Conservation (phyloP, 1,140 invertebrate species). For the Scylla paramamosain region DNA sequence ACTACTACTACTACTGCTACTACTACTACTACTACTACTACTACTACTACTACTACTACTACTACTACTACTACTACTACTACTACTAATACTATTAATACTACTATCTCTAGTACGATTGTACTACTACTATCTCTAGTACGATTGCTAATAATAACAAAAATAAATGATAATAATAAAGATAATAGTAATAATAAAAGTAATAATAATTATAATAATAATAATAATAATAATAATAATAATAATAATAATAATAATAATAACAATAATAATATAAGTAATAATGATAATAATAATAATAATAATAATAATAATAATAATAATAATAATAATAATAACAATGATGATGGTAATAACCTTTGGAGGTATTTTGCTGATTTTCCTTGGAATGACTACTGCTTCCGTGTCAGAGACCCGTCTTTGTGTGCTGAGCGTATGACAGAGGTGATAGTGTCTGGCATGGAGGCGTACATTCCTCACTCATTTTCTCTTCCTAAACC, state of each 20-base stretch:
- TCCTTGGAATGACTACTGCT: too few relatives aligned
- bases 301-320: slow-evolving; percentile 44
- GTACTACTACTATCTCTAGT: slow-evolving; percentile 19
- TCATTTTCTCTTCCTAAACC: too few relatives aligned
- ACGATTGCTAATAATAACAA: neutral
- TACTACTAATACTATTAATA: slow-evolving; percentile 34
- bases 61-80: neutral
- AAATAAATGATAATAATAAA: too few relatives aligned
- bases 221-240: slow-evolving; percentile 32
- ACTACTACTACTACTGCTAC: neutral
- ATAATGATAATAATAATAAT: slow-evolving; percentile 32
- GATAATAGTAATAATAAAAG: too few relatives aligned
- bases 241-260: slow-evolving; percentile 12
- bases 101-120: too few relatives aligned
- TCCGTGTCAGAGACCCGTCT: too few relatives aligned
- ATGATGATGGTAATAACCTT: neutral
- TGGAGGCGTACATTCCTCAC: too few relatives aligned
- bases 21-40: neutral
- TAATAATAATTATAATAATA: slow-evolving; percentile 27
- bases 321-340: slow-evolving; percentile 47
- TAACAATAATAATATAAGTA: too few relatives aligned
- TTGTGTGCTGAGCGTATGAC: too few relatives aligned
- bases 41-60: neutral
- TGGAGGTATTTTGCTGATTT: too few relatives aligned
- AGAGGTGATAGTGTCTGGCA: too few relatives aligned